Evolutionary conservation across 2,113 vertebrate genomes (phyloP), one percentile per base, ranked within the genome.

Genomic region (Phocoena sinus): DNA sequence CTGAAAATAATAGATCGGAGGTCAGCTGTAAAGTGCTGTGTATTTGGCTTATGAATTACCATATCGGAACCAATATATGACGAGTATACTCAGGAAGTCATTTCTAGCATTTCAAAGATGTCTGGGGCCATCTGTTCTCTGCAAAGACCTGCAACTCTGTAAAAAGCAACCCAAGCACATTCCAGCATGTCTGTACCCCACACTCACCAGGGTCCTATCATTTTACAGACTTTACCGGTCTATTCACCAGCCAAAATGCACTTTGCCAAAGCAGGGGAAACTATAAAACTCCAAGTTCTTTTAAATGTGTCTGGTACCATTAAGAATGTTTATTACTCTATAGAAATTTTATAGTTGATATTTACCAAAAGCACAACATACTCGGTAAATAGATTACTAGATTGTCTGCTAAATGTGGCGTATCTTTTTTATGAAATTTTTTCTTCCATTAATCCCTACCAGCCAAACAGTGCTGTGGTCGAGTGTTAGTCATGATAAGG

Each of bases 251-350:
- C 91, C 94, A 84, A 87, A 96, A 89, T 85, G 94, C 53, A 91
- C 76, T 94, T 95, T 88, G 89, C 89, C 80, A 93, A 95, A 81
- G 88, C 81, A 47, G 26, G 28, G 23, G 47, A 68, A 74, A 79
- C 95, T 80, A 93, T 93, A 96, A 95, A 96, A 96, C 81, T 96
- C 83, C 63, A 94, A 95, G 90, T 92, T 96, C 89, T 92, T 96
- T 94, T 85, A 65, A 97, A 94, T 47, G 76, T 96, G 91, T 93
- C 96, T 96, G 94, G 88, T 92, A 94, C 84, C 84, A 95, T 89
- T 97, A 96, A 85, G 93, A 94, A 97, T 81, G 76, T 93, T 97
- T 98, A 95, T 93, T 91, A 95, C 53, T 89, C 65, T 70, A 83
- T 38, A 91, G 81, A 73, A 97, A 93, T 71, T 87, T 97, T 90